phyloP scores from a whole-genome alignment of 2,113 vertebrate genomes.

The Tyto alba region DNA sequence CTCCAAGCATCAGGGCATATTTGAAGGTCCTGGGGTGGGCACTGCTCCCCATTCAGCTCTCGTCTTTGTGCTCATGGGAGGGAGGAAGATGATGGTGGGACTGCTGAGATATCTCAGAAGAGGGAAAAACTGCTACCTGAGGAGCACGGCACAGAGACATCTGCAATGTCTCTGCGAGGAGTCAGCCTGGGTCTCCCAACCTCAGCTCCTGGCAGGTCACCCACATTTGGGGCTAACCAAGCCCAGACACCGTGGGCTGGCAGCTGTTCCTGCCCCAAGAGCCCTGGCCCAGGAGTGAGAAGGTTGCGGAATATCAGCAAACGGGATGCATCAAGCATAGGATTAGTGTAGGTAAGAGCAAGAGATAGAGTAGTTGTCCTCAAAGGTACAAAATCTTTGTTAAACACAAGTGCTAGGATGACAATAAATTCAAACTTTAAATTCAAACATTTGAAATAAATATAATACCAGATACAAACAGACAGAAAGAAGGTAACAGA shows the following conservation, averaged over 20 bases:
- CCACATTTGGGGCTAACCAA: neutral
- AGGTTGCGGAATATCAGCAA: neutral
- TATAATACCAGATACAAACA: neutral
- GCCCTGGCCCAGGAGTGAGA: neutral
- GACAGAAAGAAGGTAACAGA: neutral
- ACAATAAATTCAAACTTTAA: neutral
- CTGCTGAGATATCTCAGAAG: neutral
- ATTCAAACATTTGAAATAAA: neutral
- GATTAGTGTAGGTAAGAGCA: neutral
- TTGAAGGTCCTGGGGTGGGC: neutral
- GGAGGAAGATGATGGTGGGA: neutral
- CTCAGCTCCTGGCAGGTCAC: neutral
- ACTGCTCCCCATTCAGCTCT: neutral
- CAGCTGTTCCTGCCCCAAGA: neutral
- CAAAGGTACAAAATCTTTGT: neutral
- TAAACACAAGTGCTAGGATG: neutral
- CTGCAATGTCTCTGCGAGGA: neutral
- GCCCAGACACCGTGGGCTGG: neutral
- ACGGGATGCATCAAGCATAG: neutral
- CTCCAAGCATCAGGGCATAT: neutral
- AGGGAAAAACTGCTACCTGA: neutral
- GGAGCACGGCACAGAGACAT: neutral
- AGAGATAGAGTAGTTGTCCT: neutral
- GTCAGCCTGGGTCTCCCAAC: neutral
- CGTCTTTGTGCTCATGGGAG: neutral